These are phyloP conservation scores for Takifugu bimaculatus DNA, from an alignment of 2,113 vertebrate species.

Conservation along the genomic window DNA sequence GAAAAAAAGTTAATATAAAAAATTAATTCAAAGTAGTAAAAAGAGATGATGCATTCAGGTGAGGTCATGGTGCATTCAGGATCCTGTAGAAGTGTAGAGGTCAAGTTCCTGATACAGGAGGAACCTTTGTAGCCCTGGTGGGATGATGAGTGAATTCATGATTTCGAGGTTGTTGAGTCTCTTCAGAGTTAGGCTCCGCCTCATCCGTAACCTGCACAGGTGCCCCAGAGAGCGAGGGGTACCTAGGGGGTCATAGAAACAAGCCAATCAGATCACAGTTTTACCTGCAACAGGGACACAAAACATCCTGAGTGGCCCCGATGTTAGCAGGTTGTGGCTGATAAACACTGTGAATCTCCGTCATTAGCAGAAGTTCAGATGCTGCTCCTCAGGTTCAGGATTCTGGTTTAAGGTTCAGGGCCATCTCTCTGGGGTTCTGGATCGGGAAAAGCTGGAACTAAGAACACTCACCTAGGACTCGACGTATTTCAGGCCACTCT, in stretches of 20 bases:
- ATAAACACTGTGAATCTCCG: no score
- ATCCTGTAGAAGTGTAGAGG: constrained; percentile 63
- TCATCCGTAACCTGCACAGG: constrained; percentile 82
- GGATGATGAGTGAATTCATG: constrained; percentile 73
- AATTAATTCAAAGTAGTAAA: no score
- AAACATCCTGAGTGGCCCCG: background rate
- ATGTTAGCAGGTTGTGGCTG: no score
- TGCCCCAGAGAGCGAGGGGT: constrained; percentile 81
- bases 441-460: no score
- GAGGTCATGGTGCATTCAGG: background rate
- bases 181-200: constrained; percentile 74
- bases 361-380: no score
- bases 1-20: no score
- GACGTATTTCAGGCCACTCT: constrained; percentile 80
- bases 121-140: constrained; percentile 74
- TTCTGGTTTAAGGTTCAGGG: no score
- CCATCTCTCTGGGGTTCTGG: no score
- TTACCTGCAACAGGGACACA: background rate
- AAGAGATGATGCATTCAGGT: no score
- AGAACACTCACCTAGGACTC: constrained; percentile 74
- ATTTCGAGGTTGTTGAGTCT: constrained; percentile 69
- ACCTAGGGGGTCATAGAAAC: constrained; percentile 60
- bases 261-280: background rate
- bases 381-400: no score
- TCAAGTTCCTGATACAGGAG: constrained; percentile 84